These are phyloP conservation scores for Xerus rutilus DNA, from an alignment of 2,797 vertebrate species.

Conservation along the genomic window DNA sequence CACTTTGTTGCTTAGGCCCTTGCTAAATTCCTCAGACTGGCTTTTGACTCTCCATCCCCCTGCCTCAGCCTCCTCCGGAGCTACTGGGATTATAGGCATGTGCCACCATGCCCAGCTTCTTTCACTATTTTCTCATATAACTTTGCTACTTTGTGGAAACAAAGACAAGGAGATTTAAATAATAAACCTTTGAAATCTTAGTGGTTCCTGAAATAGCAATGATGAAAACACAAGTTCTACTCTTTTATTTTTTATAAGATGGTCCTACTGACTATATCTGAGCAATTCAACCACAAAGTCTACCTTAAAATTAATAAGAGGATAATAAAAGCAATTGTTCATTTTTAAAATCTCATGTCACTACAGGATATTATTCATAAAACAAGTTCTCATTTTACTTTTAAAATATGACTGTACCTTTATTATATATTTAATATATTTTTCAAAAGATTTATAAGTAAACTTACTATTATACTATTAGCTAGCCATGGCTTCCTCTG, in stretches of 20 bases:
- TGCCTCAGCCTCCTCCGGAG: too few relatives aligned
- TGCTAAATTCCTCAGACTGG: too few relatives aligned
- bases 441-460: constrained; percentile 81
- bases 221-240: background rate
- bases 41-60: too few relatives aligned
- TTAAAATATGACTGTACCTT: constrained; percentile 75
- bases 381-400: constrained; percentile 78
- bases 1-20: too few relatives aligned
- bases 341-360: constrained; percentile 66
- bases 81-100: too few relatives aligned
- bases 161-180: constrained; percentile 24
- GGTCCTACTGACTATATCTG: background rate
- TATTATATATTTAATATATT: constrained; percentile 75
- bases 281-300: constrained; percentile 45
- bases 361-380: constrained; percentile 74
- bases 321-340: constrained; percentile 71
- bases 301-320: constrained; percentile 63
- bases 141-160: constrained; percentile 29
- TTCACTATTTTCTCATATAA: background rate
- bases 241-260: background rate
- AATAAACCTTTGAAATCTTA: background rate
- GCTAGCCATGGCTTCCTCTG: constrained; percentile 74
- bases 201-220: constrained; percentile 8
- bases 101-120: too few relatives aligned
- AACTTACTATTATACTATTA: constrained; percentile 80